Percentiles rank a stretch among this genome's conserved stretches.
Evolutionary conservation across 2,113 vertebrate species (phyloP).

Genomic region (Etia nguti): DNA sequence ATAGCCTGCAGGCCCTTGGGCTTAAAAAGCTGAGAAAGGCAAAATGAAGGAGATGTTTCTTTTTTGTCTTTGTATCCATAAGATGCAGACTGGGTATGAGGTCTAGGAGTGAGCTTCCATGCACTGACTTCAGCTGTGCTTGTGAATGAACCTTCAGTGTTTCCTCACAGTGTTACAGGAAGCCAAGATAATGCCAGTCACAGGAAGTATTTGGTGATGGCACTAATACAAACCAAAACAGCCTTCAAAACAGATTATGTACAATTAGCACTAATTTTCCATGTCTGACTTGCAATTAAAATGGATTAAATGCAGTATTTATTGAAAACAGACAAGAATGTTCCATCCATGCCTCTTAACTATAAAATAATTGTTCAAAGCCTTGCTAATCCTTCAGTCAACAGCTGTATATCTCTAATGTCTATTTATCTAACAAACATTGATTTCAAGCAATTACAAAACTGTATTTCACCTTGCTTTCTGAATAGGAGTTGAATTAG

Average conservation of each 20-base stretch:
- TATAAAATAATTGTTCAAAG: not conserved
- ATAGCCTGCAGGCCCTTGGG: not conserved
- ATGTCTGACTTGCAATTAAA: not conserved
- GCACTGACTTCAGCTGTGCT: not conserved
- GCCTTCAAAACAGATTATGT: not conserved
- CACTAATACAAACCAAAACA: not conserved
- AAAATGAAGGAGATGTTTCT: not conserved
- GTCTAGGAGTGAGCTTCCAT: not conserved
- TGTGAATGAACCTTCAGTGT: not conserved
- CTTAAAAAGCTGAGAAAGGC: not conserved
- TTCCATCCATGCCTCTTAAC: not conserved
- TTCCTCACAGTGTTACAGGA: not conserved
- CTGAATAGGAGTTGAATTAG: not conserved
- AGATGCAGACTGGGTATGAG: not conserved
- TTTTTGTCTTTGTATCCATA: not conserved
- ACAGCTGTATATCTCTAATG: not conserved
- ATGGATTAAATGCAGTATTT: not conserved
- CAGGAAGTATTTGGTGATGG: not conserved
- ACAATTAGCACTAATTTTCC: not conserved
- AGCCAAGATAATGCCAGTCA: not conserved
- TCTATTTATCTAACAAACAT: not conserved
- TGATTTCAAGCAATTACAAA: not conserved
- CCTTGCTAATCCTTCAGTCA: not conserved
- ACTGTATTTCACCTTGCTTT: not conserved
- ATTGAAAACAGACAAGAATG: not conserved